Conservation (phyloP, 2,888 invertebrate genomes). For the Tuberolachnus salignus region DNA sequence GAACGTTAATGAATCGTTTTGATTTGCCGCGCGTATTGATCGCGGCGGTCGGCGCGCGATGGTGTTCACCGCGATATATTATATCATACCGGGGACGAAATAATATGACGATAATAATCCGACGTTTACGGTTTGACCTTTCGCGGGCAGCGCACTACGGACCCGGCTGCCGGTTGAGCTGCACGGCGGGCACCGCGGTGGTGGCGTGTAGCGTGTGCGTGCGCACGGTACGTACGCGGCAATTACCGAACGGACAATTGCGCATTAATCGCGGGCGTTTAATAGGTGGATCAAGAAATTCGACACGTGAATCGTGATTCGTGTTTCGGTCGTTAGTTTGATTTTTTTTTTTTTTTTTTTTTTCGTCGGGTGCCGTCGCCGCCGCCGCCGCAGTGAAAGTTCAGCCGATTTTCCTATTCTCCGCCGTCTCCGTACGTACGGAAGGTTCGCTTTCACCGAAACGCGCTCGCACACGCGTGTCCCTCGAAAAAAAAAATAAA, state of each 20-base stretch:
- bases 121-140: slow-evolving; percentile 45
- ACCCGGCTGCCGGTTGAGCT: slow-evolving; percentile 1
- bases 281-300: slow-evolving; percentile 45
- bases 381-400: slow-evolving; percentile 37
- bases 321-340: slow-evolving; percentile 39
- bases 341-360: no score
- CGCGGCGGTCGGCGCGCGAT: no score
- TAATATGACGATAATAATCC: slow-evolving; percentile 8
- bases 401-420: slow-evolving; percentile 35
- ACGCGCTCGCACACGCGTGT: background rate
- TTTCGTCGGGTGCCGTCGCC: slow-evolving; percentile 5
- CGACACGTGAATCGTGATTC: slow-evolving; percentile 47
- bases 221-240: background rate
- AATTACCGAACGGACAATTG: slow-evolving; percentile 46
- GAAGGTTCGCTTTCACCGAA: slow-evolving; percentile 26
- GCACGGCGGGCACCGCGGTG: background rate
- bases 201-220: background rate
- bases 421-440: background rate
- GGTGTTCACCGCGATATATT: no score
- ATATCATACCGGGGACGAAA: no score
- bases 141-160: slow-evolving; percentile 10
- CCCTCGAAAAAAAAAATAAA: background rate
- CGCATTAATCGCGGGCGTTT: slow-evolving; percentile 44
- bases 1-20: no score
- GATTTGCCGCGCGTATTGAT: no score